Evolutionary conservation across 1,140 invertebrate genomes (phyloP).

Genomic region (Drosophila subpulchrella): DNA sequence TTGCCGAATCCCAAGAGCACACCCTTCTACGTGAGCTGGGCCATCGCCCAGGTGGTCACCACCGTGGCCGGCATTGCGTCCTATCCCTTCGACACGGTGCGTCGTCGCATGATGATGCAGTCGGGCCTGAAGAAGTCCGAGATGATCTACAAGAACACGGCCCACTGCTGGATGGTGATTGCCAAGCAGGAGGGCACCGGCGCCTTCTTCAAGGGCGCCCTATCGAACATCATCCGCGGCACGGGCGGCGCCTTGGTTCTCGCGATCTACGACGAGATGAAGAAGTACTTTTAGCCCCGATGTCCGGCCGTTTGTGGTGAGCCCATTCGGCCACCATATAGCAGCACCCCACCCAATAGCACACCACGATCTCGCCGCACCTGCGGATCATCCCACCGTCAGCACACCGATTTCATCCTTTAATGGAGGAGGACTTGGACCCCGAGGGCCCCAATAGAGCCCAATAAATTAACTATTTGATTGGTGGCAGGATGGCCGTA

Average conservation of each 20-base stretch:
- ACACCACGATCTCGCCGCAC: neutral
- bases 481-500: neutral
- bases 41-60: slow-evolving; percentile 89
- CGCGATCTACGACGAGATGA: slow-evolving; percentile 91
- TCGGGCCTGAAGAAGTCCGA: slow-evolving; percentile 89
- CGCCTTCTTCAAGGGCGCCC: slow-evolving; percentile 93
- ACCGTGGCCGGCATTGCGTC: slow-evolving; percentile 94
- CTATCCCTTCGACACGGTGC: slow-evolving; percentile 97
- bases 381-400: neutral
- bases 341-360: neutral
- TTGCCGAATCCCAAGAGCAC: slow-evolving; percentile 94
- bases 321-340: neutral
- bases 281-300: slow-evolving; percentile 84
- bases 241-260: slow-evolving; percentile 92
- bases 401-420: neutral
- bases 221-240: slow-evolving; percentile 92
- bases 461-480: slow-evolving; percentile 1
- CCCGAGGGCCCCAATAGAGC: neutral
- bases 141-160: slow-evolving; percentile 92
- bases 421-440: neutral
- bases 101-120: slow-evolving; percentile 97
- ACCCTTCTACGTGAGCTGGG: slow-evolving; percentile 86
- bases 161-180: slow-evolving; percentile 90
- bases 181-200: slow-evolving; percentile 88
- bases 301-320: neutral